Evolutionary conservation across 2,113 vertebrate genomes (phyloP).

Genomic region (Elephantulus edwardii): DNA sequence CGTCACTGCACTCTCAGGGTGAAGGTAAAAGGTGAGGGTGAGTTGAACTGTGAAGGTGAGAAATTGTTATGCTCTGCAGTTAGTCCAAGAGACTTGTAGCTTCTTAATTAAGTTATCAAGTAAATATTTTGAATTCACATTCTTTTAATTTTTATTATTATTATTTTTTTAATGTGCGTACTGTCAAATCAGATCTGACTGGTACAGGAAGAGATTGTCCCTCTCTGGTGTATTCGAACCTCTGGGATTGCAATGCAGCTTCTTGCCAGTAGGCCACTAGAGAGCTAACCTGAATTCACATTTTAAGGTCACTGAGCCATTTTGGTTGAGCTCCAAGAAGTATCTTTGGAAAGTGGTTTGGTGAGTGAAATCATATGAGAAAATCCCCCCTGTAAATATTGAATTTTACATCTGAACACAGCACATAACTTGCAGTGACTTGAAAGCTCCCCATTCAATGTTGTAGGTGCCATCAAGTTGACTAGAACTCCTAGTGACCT

Average conservation of each 20-base stretch:
- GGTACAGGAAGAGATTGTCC: too few species aligned
- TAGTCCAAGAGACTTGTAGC: not conserved
- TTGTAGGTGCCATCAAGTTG: too few species aligned
- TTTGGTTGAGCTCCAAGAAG: not conserved
- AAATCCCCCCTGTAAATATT: not conserved
- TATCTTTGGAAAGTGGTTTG: slow-evolving; percentile 15
- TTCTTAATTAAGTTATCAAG: slow-evolving; percentile 9
- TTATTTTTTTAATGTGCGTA: too few species aligned
- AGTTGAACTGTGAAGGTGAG: not conserved
- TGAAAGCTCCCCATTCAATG: not conserved
- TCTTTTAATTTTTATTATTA: too few species aligned
- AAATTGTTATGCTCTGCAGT: not conserved
- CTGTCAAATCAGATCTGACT: too few species aligned
- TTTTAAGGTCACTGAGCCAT: slow-evolving; percentile 19
- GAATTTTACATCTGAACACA: not conserved
- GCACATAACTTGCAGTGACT: not conserved
- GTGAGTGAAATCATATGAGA: not conserved
- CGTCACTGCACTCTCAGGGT: not conserved
- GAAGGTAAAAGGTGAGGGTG: not conserved
- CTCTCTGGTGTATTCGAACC: too few species aligned
- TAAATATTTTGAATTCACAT: not conserved
- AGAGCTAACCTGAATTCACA: not conserved
- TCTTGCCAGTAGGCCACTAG: too few species aligned
- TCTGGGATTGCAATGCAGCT: too few species aligned
- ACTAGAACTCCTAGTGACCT: too few species aligned